Evolutionary conservation across 2,888 invertebrate genomes (phyloP).

Genomic region (Trichogramma dendrolimi): DNA sequence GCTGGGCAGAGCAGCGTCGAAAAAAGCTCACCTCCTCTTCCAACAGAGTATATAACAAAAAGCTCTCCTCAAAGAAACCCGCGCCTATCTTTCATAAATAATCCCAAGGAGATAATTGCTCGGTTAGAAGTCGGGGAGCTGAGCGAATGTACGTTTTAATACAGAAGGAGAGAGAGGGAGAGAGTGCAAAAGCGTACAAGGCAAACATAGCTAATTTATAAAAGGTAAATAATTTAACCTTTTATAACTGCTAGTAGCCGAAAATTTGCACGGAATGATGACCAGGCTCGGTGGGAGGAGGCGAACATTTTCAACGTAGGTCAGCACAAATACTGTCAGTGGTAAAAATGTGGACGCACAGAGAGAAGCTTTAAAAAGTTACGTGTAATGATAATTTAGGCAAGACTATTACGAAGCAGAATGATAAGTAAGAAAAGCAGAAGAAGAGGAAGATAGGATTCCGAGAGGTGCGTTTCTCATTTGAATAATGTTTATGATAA

Average conservation of each 20-base stretch:
- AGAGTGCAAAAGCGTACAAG: too few species aligned
- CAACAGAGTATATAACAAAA: too few species aligned
- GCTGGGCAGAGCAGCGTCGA: too few species aligned
- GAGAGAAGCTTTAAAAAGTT: too few species aligned
- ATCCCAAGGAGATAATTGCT: slow-evolving; percentile 27
- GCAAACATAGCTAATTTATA: slow-evolving; percentile 30
- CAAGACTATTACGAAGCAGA: too few species aligned
- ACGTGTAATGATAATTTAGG: too few species aligned
- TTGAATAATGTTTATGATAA: slow-evolving; percentile 49
- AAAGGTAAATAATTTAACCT: slow-evolving; percentile 28
- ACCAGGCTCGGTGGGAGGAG: too few species aligned
- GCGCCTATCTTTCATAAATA: slow-evolving; percentile 20
- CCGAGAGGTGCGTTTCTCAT: slow-evolving; percentile 45
- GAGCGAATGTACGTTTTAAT: not conserved
- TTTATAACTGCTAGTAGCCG: too few species aligned
- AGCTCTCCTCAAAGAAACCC: slow-evolving; percentile 21
- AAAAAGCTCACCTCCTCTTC: too few species aligned
- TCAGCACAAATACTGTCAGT: slow-evolving; percentile 47
- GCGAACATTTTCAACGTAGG: slow-evolving; percentile 42
- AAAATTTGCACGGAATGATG: too few species aligned
- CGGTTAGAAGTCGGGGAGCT: not conserved
- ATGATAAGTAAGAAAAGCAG: not conserved
- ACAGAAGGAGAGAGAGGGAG: too few species aligned
- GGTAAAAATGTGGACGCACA: slow-evolving; percentile 28
- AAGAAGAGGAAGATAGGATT: slow-evolving; percentile 36